Percentiles rank a stretch among this genome's conserved stretches.
Evolutionary conservation across 2,113 vertebrate species (phyloP).

Genomic region (Agelaius tricolor): DNA sequence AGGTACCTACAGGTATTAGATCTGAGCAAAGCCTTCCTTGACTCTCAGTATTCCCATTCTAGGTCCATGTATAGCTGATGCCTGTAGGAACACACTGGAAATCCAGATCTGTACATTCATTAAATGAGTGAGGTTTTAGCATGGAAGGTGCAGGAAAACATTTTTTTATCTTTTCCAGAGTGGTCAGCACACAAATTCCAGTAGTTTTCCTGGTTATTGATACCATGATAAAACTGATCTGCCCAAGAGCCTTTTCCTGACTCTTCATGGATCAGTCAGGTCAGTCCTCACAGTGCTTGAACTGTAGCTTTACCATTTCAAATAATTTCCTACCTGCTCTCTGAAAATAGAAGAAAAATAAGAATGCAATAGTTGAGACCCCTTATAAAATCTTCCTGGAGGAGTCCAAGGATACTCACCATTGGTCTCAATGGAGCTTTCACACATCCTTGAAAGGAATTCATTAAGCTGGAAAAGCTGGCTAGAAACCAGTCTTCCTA

Average conservation of each 20-base stretch:
- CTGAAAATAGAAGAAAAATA: slow-evolving; percentile 35
- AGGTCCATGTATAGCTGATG: background rate
- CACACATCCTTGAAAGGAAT: slow-evolving; percentile 56
- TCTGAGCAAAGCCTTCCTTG: background rate
- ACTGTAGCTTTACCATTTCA: background rate
- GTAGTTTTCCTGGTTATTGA: background rate
- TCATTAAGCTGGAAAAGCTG: slow-evolving; percentile 48
- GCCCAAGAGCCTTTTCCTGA: background rate
- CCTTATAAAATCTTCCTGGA: slow-evolving; percentile 9
- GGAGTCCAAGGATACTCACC: slow-evolving; percentile 29
- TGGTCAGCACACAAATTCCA: background rate
- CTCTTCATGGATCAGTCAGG: background rate
- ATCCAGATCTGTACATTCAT: background rate
- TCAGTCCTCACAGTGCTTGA: background rate
- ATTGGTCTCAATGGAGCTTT: slow-evolving; percentile 46
- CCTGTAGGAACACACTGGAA: background rate
- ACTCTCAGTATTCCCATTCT: background rate
- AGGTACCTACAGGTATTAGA: background rate
- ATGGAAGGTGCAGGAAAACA: background rate
- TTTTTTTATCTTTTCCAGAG: background rate
- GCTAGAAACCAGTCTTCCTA: slow-evolving; percentile 33
- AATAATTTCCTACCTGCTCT: background rate
- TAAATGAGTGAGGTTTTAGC: background rate
- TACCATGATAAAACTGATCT: background rate
- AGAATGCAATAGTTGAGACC: background rate